Base-by-base conservation (phyloP, 2,113 vertebrate genomes). In the Azemiops feae region DNA sequence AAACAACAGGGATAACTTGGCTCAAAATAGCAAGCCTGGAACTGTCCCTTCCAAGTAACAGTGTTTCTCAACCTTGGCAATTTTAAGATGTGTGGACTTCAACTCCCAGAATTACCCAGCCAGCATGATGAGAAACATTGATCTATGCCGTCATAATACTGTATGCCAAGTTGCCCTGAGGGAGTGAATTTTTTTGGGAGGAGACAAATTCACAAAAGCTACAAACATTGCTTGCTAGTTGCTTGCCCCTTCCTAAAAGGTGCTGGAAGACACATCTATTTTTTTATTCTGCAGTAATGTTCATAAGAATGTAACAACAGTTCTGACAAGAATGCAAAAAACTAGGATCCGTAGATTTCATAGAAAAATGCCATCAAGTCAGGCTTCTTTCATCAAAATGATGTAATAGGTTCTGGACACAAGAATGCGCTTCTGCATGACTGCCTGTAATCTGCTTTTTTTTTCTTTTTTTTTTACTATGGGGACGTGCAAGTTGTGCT, bases 381-480 rank as follows among this genome's bases (percentile, higher is more conserved):
- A 64, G 43, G 89, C 27, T 81, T 27, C 52, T 89, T n/a, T 39
- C 27, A 47, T 89, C 47, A 39, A 92, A 47, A 69, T 43, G 53
- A 47, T 54, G 9, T 27, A 88, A 30, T 7, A 81, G 25, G 0
- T 52, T 22, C 8, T 85, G 87, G 10, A 57, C 34, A 39, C 53
- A 88, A 92, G 25, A 53, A 89, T 85, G 20, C n/a, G 52, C 5
- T 43, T 52, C 34, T 81, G 16, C 39, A 23, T 58, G 60, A 64
- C 52, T 53, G 52, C 39, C 27, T 55, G 14, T 57, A 81, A 64
- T 34, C 3, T 52, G 11, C 47, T 55, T 92, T 60, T 81, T 89
- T 88, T 88, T 92, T 92, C 64, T 89, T 89, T 81, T 88, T 92
- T 92, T 87, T 89, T 89, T 81, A 88, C 52, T 85, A 1, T 92